Evolutionary conservation across 2,797 vertebrate genomes (phyloP), one percentile per base, ranked within the genome.

Genomic region (Heterohyrax brucei): DNA sequence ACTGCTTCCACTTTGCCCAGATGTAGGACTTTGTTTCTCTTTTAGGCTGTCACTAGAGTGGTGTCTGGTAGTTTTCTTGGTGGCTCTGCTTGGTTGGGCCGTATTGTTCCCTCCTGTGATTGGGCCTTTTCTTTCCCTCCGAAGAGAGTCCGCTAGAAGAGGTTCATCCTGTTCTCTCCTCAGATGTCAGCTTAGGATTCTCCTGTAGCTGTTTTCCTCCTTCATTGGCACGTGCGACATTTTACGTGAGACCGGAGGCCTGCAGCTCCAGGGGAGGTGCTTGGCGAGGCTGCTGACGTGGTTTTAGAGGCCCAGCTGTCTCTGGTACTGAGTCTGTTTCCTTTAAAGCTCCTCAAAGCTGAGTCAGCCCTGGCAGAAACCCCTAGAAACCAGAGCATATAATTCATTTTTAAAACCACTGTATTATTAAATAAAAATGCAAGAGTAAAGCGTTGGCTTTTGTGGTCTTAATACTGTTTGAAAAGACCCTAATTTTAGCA

Each of bases 381-480:
- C 62, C 19, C 53, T 10, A 62, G 62, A 95, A 94, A 53, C 30
- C 26, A 26, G 44, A 90, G 64, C 28, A 50, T 92, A 10, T 50
- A 79, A 75, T 87, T 93, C 16, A 85, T 76, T 81, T 68, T 77
- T 30, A 50, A 93, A 91, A 21, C 18, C 10, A 64, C 78, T 18
- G 18, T 79, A 24, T 87, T 95, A 93, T 90, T 94, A 92, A 97
- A 82, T 81, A 84, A 94, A 87, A 90, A 92, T 91, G 81, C 85
- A 12, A 61, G 62, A 46, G 7, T 90, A 83, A 95, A 87, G 68
- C 56, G 62, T 79, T 87, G 91, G 76, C 33, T 93, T 95, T 89
- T 80, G 26, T 90, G 53, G 46, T 68, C 78, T 89, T 93, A 68
- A 82, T 80, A 39, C 62, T 70, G 62, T 53, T 92, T 87, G 24